A percentile compares a stretch with the other conserved stretches of the same genome.
These are phyloP conservation scores for Athalia rosae DNA, from an alignment of 2,888 invertebrate species.

Conservation along the genomic window DNA sequence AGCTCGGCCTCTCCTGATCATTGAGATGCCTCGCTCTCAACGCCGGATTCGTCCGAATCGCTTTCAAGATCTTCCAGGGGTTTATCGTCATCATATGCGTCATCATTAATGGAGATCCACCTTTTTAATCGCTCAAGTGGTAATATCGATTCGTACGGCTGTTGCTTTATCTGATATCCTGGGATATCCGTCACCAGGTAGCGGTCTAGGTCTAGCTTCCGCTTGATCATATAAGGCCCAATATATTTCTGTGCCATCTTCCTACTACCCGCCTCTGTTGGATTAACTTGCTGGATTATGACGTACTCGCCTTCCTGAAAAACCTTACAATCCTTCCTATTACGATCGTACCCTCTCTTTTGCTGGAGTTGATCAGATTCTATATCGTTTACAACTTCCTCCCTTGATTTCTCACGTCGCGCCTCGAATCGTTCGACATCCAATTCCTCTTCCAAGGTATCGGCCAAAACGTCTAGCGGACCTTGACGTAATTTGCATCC, in stretches of 20 bases:
- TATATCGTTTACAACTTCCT: not conserved
- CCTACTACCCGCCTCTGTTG: not conserved
- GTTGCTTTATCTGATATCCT: not conserved
- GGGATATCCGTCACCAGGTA: slow-evolving; percentile 14
- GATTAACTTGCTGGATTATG: not conserved
- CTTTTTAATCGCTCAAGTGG: slow-evolving; percentile 4
- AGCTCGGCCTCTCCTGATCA: not conserved
- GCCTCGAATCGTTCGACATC: not conserved
- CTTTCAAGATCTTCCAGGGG: not conserved
- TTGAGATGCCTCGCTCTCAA: not conserved
- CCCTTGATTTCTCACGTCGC: not conserved
- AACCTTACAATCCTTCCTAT: not conserved
- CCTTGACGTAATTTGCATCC: not conserved
- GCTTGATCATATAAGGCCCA: not conserved
- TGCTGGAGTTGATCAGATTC: not conserved
- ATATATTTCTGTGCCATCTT: not conserved
- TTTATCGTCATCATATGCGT: not conserved
- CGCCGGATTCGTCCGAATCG: not conserved
- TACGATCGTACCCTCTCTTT: not conserved
- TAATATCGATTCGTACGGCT: not conserved
- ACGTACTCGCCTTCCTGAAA: slow-evolving; percentile 2
- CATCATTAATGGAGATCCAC: not conserved
- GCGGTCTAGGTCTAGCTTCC: slow-evolving; percentile 3
- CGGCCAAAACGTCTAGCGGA: not conserved
- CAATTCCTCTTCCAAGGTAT: not conserved